A percentile compares a stretch with the other conserved stretches of the same genome.
phyloP scores from a whole-genome alignment of 2,888 invertebrate genomes.

The Drosophila cognata region DNA sequence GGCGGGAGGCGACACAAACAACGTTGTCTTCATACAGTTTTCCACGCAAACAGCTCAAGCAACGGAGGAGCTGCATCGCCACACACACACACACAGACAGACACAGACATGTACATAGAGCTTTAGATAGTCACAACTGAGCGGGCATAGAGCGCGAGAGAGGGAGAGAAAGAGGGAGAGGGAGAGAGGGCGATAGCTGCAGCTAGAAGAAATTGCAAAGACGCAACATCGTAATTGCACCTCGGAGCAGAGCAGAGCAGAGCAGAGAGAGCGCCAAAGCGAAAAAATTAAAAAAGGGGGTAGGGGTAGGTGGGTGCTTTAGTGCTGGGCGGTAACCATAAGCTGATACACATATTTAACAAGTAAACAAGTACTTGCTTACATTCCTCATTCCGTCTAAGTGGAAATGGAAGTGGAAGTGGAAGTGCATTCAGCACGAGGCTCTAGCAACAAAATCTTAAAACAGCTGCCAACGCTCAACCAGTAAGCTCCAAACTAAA shows the following conservation, averaged over 20 bases:
- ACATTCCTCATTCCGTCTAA: conserved; percentile 3
- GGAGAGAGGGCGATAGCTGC: conserved; percentile 45
- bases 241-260: conserved; percentile 22
- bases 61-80: conserved; percentile 65
- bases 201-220: conserved; percentile 77
- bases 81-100: conserved; percentile 16
- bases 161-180: conserved; percentile 31
- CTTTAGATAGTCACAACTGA: conserved; percentile 45
- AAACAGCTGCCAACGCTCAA: not conserved
- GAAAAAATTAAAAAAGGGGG: not conserved
- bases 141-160: conserved; percentile 25
- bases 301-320: not conserved
- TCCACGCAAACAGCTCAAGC: conserved; percentile 63
- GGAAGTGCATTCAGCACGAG: not conserved
- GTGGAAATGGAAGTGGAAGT: not conserved
- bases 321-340: conserved; percentile 38
- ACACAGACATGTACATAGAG: conserved; percentile 2
- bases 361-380: conserved; percentile 24
- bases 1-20: not conserved
- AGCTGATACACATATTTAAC: conserved; percentile 14
- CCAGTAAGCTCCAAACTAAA: not conserved
- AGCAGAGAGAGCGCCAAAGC: not conserved
- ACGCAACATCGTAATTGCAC: conserved; percentile 59
- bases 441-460: conserved; percentile 4
- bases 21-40: conserved; percentile 56